phyloP scores from a whole-genome alignment of 2,888 invertebrate genomes.

The Clitarchus hookeri region DNA sequence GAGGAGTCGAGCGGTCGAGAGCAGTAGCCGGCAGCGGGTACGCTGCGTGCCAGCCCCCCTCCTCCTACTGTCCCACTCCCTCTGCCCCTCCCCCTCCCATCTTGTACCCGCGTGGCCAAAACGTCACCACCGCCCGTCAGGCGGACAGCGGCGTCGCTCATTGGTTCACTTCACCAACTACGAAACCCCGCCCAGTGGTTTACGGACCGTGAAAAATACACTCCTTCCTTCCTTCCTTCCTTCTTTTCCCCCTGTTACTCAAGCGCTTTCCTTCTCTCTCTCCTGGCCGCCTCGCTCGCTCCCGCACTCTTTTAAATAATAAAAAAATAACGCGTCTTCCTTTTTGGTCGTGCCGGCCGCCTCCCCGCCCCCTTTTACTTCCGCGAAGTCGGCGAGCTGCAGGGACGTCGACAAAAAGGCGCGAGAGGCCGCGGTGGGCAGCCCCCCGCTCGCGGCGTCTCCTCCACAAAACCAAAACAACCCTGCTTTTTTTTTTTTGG shows the following conservation, averaged over 20 bases:
- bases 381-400: background rate
- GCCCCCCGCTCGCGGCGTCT: background rate
- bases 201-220: slow-evolving; percentile 24
- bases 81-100: background rate
- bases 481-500: too few relatives aligned
- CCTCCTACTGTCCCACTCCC: background rate
- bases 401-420: background rate
- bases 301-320: slow-evolving; percentile 21
- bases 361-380: background rate
- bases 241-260: background rate
- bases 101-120: background rate
- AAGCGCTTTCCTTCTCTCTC: background rate
- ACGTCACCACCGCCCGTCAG: background rate
- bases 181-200: slow-evolving; percentile 25
- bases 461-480: background rate
- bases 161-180: slow-evolving; percentile 12
- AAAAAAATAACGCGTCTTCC: slow-evolving; percentile 16
- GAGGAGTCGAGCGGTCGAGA: too few relatives aligned
- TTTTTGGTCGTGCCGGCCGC: background rate
- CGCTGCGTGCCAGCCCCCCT: background rate
- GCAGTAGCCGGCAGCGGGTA: background rate
- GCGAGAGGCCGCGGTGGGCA: background rate
- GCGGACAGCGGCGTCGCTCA: background rate
- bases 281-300: background rate
- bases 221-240: background rate